Conservation (phyloP, 2,113 vertebrate genomes). For the Sorex araneus region DNA sequence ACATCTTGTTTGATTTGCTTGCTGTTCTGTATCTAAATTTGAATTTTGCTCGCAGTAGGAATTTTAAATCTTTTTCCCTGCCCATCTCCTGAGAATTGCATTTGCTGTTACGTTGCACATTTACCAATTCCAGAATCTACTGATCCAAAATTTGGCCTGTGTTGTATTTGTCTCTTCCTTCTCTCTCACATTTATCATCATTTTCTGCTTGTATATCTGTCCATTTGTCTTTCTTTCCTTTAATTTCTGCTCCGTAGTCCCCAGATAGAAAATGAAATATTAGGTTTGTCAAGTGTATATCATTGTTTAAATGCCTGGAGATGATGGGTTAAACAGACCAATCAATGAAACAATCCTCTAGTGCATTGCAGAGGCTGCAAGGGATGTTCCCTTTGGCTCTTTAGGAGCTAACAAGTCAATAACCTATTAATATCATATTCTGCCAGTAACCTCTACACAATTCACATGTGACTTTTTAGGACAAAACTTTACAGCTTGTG, state of each 20-base stretch:
- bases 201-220: conserved; percentile 89
- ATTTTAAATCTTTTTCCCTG: conserved; percentile 31
- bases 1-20: conserved; percentile 44
- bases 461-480: conserved; percentile 86
- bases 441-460: conserved; percentile 88
- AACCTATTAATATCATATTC: conserved; percentile 93
- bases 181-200: conserved; percentile 87
- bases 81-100: conserved; percentile 25
- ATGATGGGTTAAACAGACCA: conserved; percentile 93
- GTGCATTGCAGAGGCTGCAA: conserved; percentile 89
- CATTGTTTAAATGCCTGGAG: conserved; percentile 92
- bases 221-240: conserved; percentile 89
- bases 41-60: conserved; percentile 55
- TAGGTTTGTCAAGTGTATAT: conserved; percentile 92
- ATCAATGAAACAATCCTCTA: conserved; percentile 93
- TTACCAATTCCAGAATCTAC: conserved; percentile 76
- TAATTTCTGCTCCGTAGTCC: conserved; percentile 90
- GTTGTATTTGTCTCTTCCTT: conserved; percentile 81
- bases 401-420: conserved; percentile 93
- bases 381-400: conserved; percentile 90
- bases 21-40: conserved; percentile 54
- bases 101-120: conserved; percentile 44
- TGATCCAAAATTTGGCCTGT: conserved; percentile 82
- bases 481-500: conserved; percentile 82
- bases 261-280: conserved; percentile 93